These are phyloP conservation scores for Australoheros scitulus DNA, from an alignment of 2,113 vertebrate species.

Conservation along the genomic window DNA sequence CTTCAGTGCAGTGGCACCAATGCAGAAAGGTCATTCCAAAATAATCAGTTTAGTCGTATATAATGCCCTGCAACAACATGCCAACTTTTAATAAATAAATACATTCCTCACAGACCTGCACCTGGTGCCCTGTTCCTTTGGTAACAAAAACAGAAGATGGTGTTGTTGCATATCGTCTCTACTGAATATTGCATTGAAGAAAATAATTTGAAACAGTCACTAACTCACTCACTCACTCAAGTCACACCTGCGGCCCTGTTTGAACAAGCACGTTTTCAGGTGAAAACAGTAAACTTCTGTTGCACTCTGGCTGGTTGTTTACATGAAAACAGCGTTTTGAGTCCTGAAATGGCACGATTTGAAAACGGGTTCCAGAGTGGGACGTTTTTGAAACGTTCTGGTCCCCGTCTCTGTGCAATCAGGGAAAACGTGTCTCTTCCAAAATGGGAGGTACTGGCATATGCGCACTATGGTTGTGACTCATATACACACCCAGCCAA, in stretches of 20 bases:
- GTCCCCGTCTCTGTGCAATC: too few relatives aligned
- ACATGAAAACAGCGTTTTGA: too few relatives aligned
- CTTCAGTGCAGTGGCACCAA: conserved; percentile 64
- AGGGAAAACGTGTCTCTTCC: too few relatives aligned
- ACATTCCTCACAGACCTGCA: conserved; percentile 38
- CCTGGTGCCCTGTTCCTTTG: conserved; percentile 21
- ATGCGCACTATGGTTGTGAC: too few relatives aligned
- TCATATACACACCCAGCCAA: too few relatives aligned
- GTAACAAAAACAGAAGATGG: conserved; percentile 44
- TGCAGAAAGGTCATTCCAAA: conserved; percentile 76
- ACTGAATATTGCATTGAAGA: conserved; percentile 12
- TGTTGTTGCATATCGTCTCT: conserved; percentile 20
- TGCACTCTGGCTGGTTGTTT: too few relatives aligned
- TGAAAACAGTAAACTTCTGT: too few relatives aligned
- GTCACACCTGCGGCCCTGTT: background rate
- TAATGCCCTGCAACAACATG: conserved; percentile 35
- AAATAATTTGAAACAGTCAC: conserved; percentile 11
- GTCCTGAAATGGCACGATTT: too few relatives aligned
- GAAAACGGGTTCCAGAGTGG: too few relatives aligned
- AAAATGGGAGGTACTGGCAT: too few relatives aligned
- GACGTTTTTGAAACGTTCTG: too few relatives aligned
- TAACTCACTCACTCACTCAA: background rate
- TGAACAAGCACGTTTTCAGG: too few relatives aligned
- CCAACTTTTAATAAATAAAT: conserved; percentile 55
- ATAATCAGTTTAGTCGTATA: conserved; percentile 56